A percentile compares a stretch with the other conserved stretches of the same genome.
Evolutionary conservation across 2,113 vertebrate species (phyloP).

Genomic region (Rousettus leschenaultii): DNA sequence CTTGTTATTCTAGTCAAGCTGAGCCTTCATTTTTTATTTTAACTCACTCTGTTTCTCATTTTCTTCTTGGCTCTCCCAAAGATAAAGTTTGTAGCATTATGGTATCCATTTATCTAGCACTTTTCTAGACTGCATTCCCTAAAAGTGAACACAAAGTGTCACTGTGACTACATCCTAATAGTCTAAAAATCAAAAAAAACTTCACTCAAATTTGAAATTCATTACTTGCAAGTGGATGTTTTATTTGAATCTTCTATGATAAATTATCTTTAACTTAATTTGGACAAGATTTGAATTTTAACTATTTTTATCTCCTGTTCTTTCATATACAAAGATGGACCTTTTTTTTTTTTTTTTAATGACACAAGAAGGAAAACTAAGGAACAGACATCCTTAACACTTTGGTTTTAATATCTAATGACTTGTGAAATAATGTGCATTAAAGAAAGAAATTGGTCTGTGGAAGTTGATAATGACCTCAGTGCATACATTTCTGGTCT

Average conservation of each 20-base stretch:
- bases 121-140: slow-evolving; percentile 84
- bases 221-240: slow-evolving; percentile 47
- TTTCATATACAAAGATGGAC: slow-evolving; percentile 31
- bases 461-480: slow-evolving; percentile 70
- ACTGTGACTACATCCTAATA: slow-evolving; percentile 86
- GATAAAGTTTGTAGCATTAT: slow-evolving; percentile 12
- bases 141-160: slow-evolving; percentile 88
- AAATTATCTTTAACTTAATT: slow-evolving; percentile 69
- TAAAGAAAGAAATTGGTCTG: slow-evolving; percentile 76
- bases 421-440: slow-evolving; percentile 68
- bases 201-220: slow-evolving; percentile 76
- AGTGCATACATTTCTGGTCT: slow-evolving; percentile 64
- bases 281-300: slow-evolving; percentile 56
- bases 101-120: not conserved
- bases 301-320: slow-evolving; percentile 55
- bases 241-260: slow-evolving; percentile 62
- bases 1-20: not conserved
- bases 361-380: slow-evolving; percentile 70
- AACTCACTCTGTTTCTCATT: not conserved
- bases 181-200: slow-evolving; percentile 65
- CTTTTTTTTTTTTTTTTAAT: not conserved
- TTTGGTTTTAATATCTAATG: slow-evolving; percentile 70
- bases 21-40: slow-evolving; percentile 37
- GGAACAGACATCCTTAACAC: slow-evolving; percentile 61
- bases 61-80: slow-evolving; percentile 48